Evolutionary conservation across 2,888 invertebrate genomes (phyloP).

Genomic region (Cinara cedri): DNA sequence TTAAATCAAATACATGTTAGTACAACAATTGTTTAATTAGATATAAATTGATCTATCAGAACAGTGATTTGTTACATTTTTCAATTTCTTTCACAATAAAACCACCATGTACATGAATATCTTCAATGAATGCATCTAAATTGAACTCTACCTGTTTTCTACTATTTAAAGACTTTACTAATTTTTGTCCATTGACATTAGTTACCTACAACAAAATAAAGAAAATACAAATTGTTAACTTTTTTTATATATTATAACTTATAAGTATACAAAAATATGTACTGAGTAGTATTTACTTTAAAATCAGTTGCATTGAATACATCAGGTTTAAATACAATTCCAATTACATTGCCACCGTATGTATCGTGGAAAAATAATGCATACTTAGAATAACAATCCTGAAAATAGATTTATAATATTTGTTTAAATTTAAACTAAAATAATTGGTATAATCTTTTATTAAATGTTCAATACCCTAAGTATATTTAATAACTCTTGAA

Average conservation of each 20-base stretch:
- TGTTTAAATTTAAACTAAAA: not conserved
- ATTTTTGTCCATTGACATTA: conserved; percentile 67
- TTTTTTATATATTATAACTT: conserved; percentile 9
- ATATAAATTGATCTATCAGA: no score
- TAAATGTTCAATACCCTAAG: conserved; percentile 69
- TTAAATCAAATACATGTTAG: no score
- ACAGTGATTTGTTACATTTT: conserved; percentile 58
- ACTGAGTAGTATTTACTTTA: conserved; percentile 68
- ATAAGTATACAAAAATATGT: conserved; percentile 6
- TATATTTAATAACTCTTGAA: conserved; percentile 73
- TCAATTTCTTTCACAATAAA: conserved; percentile 71
- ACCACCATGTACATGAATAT: conserved; percentile 73
- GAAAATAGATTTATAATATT: conserved; percentile 60
- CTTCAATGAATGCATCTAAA: conserved; percentile 72
- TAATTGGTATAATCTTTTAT: not conserved
- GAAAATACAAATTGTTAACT: no score
- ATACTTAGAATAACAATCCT: conserved; percentile 76
- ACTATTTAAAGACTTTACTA: conserved; percentile 1
- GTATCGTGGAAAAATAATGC: conserved; percentile 89
- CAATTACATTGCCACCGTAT: conserved; percentile 85
- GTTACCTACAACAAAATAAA: conserved; percentile 65
- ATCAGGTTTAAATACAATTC: conserved; percentile 82
- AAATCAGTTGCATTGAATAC: conserved; percentile 68
- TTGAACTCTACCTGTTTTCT: conserved; percentile 66
- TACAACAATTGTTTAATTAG: no score